A percentile compares a stretch with the other conserved stretches of the same genome.
Evolutionary conservation across 2,797 vertebrate species (phyloP).

Genomic region (Tarsius wallacei): DNA sequence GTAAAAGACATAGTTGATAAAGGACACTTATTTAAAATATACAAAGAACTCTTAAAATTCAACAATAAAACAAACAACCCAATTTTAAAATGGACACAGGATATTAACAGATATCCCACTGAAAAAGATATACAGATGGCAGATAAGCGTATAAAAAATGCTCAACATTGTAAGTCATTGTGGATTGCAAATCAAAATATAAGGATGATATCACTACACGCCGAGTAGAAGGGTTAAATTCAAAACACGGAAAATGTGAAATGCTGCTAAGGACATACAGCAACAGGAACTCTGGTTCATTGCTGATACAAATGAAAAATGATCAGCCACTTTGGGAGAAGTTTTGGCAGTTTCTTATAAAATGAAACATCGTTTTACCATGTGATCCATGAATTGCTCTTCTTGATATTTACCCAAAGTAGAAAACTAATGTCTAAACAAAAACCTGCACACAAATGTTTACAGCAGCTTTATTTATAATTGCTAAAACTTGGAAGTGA

Average conservation of each 20-base stretch:
- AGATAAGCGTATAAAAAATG: not conserved
- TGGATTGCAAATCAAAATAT: not conserved
- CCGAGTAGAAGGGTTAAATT: not conserved
- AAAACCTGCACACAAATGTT: not conserved
- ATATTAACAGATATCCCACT: not conserved
- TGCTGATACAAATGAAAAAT: not conserved
- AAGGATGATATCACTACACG: not conserved
- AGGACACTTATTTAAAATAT: not conserved
- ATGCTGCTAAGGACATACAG: not conserved
- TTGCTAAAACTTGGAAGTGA: not conserved
- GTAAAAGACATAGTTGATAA: not conserved
- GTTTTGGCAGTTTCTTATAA: not conserved
- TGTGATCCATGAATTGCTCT: not conserved
- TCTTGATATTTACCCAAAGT: not conserved
- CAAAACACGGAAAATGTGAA: not conserved
- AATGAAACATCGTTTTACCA: not conserved
- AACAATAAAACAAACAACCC: not conserved
- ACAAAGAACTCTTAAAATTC: not conserved
- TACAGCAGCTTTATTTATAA: not conserved
- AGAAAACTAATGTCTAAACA: not conserved
- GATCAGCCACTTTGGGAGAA: not conserved
- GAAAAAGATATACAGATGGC: not conserved
- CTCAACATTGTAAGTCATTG: not conserved
- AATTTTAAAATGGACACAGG: not conserved
- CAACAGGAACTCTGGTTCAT: not conserved